Evolutionary conservation across 2,797 vertebrate species (phyloP).

Genomic region (Limnodromus scolopaceus): DNA sequence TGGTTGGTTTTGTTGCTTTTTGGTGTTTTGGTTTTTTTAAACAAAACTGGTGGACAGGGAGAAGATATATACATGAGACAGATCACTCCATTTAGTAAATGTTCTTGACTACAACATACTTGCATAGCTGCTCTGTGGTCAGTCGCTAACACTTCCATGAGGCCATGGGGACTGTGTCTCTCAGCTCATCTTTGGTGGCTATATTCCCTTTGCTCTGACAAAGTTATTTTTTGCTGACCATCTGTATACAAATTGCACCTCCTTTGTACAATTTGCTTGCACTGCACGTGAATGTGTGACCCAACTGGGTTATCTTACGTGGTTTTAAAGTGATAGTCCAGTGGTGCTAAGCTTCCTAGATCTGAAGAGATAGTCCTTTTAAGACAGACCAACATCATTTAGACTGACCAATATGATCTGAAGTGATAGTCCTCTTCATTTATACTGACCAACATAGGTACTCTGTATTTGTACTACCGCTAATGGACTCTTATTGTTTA

Average conservation of each 20-base stretch:
- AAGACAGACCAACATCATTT: background rate
- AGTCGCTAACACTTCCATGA: background rate
- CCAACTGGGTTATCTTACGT: background rate
- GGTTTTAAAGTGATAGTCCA: background rate
- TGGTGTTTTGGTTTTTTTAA: background rate
- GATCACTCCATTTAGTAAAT: background rate
- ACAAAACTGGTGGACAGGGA: background rate
- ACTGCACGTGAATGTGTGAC: background rate
- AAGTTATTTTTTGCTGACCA: background rate
- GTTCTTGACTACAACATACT: background rate
- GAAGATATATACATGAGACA: background rate
- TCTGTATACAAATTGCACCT: background rate
- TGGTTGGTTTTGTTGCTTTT: background rate
- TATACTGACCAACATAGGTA: background rate
- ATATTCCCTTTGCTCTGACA: background rate
- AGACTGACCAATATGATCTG: background rate
- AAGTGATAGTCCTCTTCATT: background rate
- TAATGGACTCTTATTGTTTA: background rate
- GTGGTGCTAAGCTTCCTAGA: background rate
- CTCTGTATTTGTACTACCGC: background rate
- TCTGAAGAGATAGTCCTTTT: background rate
- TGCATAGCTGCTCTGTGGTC: background rate
- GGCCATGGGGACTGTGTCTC: background rate
- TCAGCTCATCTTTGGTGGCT: background rate
- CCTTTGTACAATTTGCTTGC: background rate